phyloP scores from a whole-genome alignment of 1,140 invertebrate species.

The Drosophila yakuba region DNA sequence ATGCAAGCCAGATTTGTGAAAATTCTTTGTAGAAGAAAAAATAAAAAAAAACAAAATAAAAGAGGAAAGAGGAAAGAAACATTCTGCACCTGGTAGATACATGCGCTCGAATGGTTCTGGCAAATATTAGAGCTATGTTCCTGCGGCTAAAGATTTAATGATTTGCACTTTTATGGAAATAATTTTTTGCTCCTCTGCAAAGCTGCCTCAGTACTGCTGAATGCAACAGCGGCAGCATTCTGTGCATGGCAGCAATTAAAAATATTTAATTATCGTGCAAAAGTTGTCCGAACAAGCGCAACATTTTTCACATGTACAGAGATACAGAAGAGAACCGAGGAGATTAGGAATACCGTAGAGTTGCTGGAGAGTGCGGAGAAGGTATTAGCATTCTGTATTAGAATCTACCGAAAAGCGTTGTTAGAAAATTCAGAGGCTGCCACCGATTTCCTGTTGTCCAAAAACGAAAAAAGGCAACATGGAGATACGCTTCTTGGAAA shows the following conservation, averaged over 20 bases:
- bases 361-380: neutral
- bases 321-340: conserved; percentile 11
- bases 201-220: conserved; percentile 1
- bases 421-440: conserved; percentile 48
- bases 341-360: conserved; percentile 17
- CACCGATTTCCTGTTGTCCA: conserved; percentile 72
- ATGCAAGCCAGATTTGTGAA: conserved; percentile 65
- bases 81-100: conserved; percentile 70
- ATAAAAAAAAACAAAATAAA: neutral
- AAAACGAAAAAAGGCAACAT: conserved; percentile 21
- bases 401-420: conserved; percentile 63
- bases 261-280: conserved; percentile 83
- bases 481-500: conserved; percentile 68
- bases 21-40: conserved; percentile 6
- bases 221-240: conserved; percentile 49
- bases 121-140: conserved; percentile 80
- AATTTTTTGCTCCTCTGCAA: conserved; percentile 66
- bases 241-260: conserved; percentile 83
- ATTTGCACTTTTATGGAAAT: conserved; percentile 83
- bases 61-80: conserved; percentile 20
- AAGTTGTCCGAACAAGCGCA: conserved; percentile 80
- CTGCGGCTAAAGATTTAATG: conserved; percentile 76
- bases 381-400: conserved; percentile 53
- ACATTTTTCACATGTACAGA: conserved; percentile 76
- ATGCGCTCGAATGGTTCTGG: conserved; percentile 62